These are phyloP conservation scores for Karalla daura DNA, from an alignment of 2,797 vertebrate genomes.

Conservation along the genomic window DNA sequence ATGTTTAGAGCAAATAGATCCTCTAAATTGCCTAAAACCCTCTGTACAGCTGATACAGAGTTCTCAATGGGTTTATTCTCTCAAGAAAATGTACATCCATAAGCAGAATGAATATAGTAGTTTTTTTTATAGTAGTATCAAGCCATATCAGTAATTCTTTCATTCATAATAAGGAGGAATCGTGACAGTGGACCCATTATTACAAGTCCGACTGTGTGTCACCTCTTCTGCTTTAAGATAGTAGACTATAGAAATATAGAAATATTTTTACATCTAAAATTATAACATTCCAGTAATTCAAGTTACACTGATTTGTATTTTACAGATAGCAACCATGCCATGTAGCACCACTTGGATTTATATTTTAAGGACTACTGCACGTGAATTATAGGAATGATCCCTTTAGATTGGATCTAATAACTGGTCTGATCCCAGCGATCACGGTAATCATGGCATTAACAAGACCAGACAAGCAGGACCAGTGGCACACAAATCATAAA, in stretches of 20 bases:
- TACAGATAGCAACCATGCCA: background rate
- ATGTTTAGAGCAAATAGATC: background rate
- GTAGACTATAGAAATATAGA: background rate
- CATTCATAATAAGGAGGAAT: no score
- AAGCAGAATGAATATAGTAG: background rate
- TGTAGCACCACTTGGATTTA: background rate
- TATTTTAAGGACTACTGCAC: conserved; percentile 5
- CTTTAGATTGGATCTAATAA: conserved; percentile 8
- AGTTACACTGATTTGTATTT: background rate
- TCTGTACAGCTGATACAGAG: background rate
- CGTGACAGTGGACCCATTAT: no score
- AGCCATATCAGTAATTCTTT: no score
- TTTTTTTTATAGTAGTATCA: no score
- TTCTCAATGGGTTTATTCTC: background rate
- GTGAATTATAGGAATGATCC: conserved; percentile 30
- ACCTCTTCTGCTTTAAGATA: no score
- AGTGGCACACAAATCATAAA: conserved; percentile 15
- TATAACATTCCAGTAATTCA: background rate
- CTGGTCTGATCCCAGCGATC: background rate
- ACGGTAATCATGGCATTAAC: conserved; percentile 29
- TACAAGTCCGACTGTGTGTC: no score
- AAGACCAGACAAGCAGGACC: conserved; percentile 35
- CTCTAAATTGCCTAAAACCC: background rate
- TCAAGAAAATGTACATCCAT: background rate
- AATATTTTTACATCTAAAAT: background rate